These are phyloP conservation scores for Onychorhynchus coronatus DNA, from an alignment of 2,113 vertebrate species.

Conservation along the genomic window DNA sequence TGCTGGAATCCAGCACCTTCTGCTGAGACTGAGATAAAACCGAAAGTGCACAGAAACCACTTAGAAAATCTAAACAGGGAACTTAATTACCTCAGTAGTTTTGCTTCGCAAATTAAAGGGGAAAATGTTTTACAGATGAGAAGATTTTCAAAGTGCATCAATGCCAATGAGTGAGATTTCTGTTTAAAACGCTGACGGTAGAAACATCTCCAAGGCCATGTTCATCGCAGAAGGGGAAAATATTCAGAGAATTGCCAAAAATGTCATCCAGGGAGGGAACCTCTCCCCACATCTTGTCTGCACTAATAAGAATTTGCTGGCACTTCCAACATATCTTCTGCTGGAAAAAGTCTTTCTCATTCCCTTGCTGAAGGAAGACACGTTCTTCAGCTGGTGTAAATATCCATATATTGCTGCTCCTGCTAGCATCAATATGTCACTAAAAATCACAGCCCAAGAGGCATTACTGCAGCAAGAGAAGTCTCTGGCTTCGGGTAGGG, in stretches of 20 bases:
- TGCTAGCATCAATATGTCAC: background rate
- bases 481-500: background rate
- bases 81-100: constrained; percentile 32
- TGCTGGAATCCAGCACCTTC: background rate
- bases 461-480: background rate
- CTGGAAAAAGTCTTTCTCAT: background rate
- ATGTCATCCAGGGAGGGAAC: constrained; percentile 8
- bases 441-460: background rate
- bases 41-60: background rate
- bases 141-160: background rate
- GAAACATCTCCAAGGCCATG: background rate
- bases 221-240: background rate
- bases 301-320: constrained; percentile 40
- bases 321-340: background rate
- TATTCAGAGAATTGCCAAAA: constrained; percentile 35
- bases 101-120: background rate
- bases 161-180: background rate
- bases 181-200: background rate
- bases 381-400: background rate
- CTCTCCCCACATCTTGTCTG: background rate
- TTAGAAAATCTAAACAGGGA: background rate
- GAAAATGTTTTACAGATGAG: background rate
- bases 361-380: background rate
- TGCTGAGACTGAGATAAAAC: constrained; percentile 1
- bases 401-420: background rate